These are phyloP conservation scores for Pithys albifrons DNA, from an alignment of 2,113 vertebrate species.

Conservation along the genomic window DNA sequence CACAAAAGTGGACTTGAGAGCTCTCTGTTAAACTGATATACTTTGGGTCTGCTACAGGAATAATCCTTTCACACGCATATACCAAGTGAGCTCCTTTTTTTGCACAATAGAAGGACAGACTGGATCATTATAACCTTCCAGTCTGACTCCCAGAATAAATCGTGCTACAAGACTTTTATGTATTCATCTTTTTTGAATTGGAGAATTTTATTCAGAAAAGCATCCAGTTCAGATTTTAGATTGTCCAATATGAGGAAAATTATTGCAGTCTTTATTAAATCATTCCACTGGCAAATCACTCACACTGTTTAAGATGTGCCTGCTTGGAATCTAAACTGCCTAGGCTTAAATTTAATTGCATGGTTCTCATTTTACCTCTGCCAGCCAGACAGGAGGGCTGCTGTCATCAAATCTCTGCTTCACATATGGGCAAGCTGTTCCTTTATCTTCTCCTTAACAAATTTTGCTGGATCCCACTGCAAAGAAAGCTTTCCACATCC, in stretches of 20 bases:
- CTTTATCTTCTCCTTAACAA: conserved; percentile 18
- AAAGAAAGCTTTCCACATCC: neutral
- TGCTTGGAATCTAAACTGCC: conserved; percentile 17
- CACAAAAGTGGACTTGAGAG: neutral
- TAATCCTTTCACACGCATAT: neutral
- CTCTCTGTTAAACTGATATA: neutral
- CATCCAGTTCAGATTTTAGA: neutral
- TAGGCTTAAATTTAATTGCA: conserved; percentile 13
- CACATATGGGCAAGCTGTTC: neutral
- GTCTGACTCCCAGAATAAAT: neutral
- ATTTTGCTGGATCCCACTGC: neutral
- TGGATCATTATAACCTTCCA: neutral
- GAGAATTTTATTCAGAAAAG: conserved; percentile 12
- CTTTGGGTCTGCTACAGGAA: neutral
- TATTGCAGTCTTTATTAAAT: conserved; percentile 51
- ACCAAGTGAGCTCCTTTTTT: neutral
- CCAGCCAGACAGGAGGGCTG: neutral
- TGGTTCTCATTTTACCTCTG: neutral
- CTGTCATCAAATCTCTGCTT: neutral
- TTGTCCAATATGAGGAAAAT: neutral
- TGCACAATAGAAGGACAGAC: neutral
- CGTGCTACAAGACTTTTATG: neutral
- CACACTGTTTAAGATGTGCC: neutral
- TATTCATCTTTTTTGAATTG: conserved; percentile 20
- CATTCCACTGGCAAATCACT: conserved; percentile 15